Evolutionary conservation across 2,888 invertebrate species (phyloP), one percentile per base, ranked within the genome.

Genomic region (Archips xylosteana): DNA sequence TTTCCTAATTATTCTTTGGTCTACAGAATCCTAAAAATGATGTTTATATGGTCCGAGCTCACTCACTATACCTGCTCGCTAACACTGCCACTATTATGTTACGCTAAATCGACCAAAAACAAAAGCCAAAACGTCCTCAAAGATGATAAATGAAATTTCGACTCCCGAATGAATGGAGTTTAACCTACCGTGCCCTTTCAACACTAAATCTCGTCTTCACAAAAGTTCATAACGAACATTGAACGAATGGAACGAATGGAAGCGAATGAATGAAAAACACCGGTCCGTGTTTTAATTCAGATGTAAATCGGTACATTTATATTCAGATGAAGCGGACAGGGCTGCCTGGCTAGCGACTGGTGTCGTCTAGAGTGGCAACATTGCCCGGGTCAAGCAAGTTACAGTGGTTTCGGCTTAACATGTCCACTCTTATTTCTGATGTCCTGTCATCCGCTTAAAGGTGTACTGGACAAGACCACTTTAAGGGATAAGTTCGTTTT

Each of bases 261-360:
- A 65, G n/a, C 51, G 72, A 69, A 69, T 62, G 69, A 59, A 75
- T 74, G 70, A 65, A 75, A 70, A 73, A 63, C 70, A 64, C 72
- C 75, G 76, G 78, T 80, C 77, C 80, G 79, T 77, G 80, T 82
- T 85, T 86, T 86, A 83, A 89, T 90, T 89, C 89, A 86, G 81
- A 90, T 89, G 89, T 82, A 88, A 90, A 90, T 89, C 75, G 62
- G 73, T 76, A 79, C 84, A 87, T 89, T 86, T 81, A 80, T 78
- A 88, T 87, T 82, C 82, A 83, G 84, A 84, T 82, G 82, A 80
- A 79, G 76, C 75, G 75, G 77, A 81, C 83, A 78, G 76, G 80
- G 75, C 74, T 54, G 12, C 57, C 51, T 12, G 54, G 23, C 12
- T 32, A 12, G 12, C 2, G 32, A 57, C 4, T 15, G n/a, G n/a